These are phyloP conservation scores for Betta splendens DNA, from an alignment of 2,797 vertebrate genomes.

Conservation along the genomic window DNA sequence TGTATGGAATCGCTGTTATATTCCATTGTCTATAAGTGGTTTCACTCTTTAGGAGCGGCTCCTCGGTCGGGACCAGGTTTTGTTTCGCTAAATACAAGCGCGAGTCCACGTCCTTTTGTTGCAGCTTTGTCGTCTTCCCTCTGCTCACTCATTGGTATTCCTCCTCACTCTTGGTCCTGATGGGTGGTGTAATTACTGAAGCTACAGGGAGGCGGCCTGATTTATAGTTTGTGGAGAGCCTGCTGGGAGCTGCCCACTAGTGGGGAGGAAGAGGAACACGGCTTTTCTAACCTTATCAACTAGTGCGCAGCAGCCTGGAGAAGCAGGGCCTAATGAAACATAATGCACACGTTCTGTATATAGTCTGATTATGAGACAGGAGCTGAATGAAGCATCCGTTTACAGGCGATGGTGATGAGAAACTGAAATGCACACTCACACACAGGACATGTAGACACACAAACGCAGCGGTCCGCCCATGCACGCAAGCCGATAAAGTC, in stretches of 20 bases:
- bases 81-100: constrained; percentile 36
- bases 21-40: constrained; percentile 36
- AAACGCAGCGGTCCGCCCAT: constrained; percentile 61
- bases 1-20: constrained; percentile 56
- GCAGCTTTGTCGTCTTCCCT: constrained; percentile 34
- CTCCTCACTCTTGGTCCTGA: constrained; percentile 53
- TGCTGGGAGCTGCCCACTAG: constrained; percentile 59
- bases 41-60: constrained; percentile 44
- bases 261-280: constrained; percentile 37
- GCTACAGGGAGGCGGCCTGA: constrained; percentile 51
- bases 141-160: constrained; percentile 61
- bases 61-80: constrained; percentile 14
- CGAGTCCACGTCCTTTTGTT: constrained; percentile 31
- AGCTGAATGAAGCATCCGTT: constrained; percentile 15
- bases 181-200: constrained; percentile 74
- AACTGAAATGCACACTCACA: constrained; percentile 59
- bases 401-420: constrained; percentile 27
- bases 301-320: constrained; percentile 9
- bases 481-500: constrained; percentile 66
- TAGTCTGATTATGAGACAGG: constrained; percentile 25
- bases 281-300: constrained; percentile 23
- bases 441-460: constrained; percentile 56
- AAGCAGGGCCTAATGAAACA: constrained; percentile 17
- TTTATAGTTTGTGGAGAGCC: constrained; percentile 41
- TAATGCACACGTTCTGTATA: constrained; percentile 20